phyloP scores from a whole-genome alignment of 2,797 vertebrate species.

The Sebastes cheni region DNA sequence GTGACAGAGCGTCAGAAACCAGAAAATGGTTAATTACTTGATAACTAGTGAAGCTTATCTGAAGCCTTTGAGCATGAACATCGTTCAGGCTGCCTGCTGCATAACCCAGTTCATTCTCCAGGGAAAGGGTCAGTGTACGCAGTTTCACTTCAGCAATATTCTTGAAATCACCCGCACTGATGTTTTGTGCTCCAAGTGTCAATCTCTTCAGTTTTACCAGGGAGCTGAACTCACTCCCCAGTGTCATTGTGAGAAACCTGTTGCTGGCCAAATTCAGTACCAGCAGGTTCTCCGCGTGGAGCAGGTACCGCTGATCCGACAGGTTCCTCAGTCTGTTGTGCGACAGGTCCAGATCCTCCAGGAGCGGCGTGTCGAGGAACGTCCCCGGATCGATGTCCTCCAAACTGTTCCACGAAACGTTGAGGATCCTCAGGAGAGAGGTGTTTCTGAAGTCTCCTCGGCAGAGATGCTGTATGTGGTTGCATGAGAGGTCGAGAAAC shows the following conservation, averaged over 20 bases:
- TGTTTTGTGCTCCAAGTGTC: slow-evolving; percentile 75
- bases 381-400: slow-evolving; percentile 69
- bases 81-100: slow-evolving; percentile 66
- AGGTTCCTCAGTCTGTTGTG: slow-evolving; percentile 82
- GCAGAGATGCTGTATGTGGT: slow-evolving; percentile 78
- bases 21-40: slow-evolving; percentile 35
- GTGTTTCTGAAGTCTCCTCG: slow-evolving; percentile 78
- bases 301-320: slow-evolving; percentile 72
- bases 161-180: slow-evolving; percentile 77
- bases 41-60: slow-evolving; percentile 42
- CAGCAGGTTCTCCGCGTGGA: slow-evolving; percentile 64
- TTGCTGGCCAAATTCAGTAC: slow-evolving; percentile 86
- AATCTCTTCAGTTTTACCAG: slow-evolving; percentile 78
- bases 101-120: slow-evolving; percentile 55
- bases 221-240: slow-evolving; percentile 73
- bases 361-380: slow-evolving; percentile 76
- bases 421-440: slow-evolving; percentile 76
- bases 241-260: slow-evolving; percentile 72
- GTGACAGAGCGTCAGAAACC: slow-evolving; percentile 75
- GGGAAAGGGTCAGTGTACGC: slow-evolving; percentile 66
- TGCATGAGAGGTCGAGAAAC: slow-evolving; percentile 85
- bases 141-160: slow-evolving; percentile 74
- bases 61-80: slow-evolving; percentile 51
- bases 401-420: slow-evolving; percentile 84
- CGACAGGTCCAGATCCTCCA: slow-evolving; percentile 86